Percentiles rank a stretch among this genome's conserved stretches.
phyloP scores from a whole-genome alignment of 2,888 invertebrate genomes.

The Tiliacea aurago region DNA sequence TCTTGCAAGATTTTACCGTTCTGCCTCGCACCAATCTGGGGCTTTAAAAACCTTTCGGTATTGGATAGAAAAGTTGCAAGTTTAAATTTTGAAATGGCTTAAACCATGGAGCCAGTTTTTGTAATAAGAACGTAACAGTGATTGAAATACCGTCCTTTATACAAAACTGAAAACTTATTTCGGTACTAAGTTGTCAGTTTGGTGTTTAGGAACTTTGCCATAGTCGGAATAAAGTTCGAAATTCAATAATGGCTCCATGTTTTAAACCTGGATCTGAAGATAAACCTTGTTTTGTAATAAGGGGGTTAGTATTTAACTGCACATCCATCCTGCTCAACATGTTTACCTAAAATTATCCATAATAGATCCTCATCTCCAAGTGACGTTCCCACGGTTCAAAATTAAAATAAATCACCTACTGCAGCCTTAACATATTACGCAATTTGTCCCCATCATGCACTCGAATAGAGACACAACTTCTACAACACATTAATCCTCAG shows the following conservation, averaged over 20 bases:
- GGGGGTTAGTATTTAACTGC: neutral
- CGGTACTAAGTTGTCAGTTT: too few species aligned
- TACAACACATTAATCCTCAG: constrained; percentile 59
- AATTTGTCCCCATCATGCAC: constrained; percentile 26
- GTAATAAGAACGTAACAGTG: too few species aligned
- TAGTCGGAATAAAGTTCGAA: too few species aligned
- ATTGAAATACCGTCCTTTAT: too few species aligned
- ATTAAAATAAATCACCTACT: constrained; percentile 24
- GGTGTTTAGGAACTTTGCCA: too few species aligned
- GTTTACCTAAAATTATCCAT: neutral
- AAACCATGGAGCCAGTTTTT: too few species aligned
- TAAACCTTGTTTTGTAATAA: too few species aligned
- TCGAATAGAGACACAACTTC: constrained; percentile 33
- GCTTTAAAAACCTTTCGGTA: neutral
- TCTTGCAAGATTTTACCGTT: neutral
- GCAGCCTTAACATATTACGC: constrained; percentile 20
- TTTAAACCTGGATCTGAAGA: too few species aligned
- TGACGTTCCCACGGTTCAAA: neutral
- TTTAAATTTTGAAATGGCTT: too few species aligned
- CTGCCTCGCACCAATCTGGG: neutral
- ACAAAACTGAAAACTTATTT: too few species aligned
- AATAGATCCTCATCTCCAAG: neutral
- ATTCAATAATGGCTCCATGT: too few species aligned
- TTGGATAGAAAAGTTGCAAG: too few species aligned
- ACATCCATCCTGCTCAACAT: neutral